Evolutionary conservation across 2,888 invertebrate genomes (phyloP).

Genomic region (Lacanobia oleracea): DNA sequence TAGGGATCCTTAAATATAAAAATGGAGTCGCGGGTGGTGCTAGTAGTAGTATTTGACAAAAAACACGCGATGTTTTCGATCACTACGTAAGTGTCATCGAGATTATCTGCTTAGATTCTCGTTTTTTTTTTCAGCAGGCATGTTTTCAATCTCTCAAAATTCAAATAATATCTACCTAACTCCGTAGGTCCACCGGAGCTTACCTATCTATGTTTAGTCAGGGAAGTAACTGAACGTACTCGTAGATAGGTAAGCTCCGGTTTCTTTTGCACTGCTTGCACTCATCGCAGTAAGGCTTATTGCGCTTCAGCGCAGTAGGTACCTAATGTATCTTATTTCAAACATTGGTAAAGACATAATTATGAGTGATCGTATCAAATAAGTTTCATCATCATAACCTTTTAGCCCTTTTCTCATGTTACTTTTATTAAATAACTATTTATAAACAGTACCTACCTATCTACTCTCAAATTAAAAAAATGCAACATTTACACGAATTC

Average conservation of each 20-base stretch:
- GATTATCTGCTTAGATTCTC: not conserved
- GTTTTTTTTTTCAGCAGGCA: too few relatives aligned
- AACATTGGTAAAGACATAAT: not conserved
- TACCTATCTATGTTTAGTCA: not conserved
- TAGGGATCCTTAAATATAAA: too few relatives aligned
- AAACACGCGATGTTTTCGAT: too few relatives aligned
- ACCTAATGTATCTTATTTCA: not conserved
- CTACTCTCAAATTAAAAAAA: not conserved
- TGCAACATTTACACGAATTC: conserved; percentile 30
- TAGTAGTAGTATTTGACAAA: too few relatives aligned
- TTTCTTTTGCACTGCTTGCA: conserved; percentile 19
- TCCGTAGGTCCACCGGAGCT: not conserved
- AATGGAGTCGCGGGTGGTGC: too few relatives aligned
- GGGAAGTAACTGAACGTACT: too few relatives aligned
- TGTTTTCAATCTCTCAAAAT: too few relatives aligned
- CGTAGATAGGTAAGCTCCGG: not conserved
- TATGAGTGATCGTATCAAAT: not conserved
- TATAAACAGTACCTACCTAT: not conserved
- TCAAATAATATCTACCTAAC: not conserved
- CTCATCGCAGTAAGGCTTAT: conserved; percentile 5
- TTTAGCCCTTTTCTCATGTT: not conserved
- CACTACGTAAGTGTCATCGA: too few relatives aligned
- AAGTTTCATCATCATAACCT: not conserved
- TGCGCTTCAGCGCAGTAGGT: not conserved
- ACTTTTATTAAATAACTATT: not conserved